Evolutionary conservation across 2,888 invertebrate species (phyloP).

Genomic region (Drosophila conformis): DNA sequence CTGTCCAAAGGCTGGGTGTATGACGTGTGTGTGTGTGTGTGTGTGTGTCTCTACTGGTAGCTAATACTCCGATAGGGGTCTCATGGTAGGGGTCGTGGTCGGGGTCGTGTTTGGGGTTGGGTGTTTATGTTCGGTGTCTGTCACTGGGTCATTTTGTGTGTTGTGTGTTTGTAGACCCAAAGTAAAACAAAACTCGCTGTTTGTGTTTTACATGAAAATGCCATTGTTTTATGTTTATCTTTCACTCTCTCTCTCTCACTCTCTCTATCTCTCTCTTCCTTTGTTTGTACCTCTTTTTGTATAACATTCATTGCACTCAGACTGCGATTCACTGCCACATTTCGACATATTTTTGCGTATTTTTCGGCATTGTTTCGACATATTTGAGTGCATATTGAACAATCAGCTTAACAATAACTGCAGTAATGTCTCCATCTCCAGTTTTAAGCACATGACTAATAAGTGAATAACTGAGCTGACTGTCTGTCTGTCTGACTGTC

Average conservation of each 20-base stretch:
- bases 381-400: conserved; percentile 19
- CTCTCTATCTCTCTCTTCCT: background rate
- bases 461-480: conserved; percentile 24
- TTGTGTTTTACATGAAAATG: conserved; percentile 53
- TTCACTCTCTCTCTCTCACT: background rate
- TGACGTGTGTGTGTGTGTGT: conserved; percentile 3
- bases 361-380: conserved; percentile 33
- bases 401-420: conserved; percentile 14
- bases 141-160: conserved; percentile 59
- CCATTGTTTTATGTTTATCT: conserved; percentile 45
- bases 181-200: conserved; percentile 36
- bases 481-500: background rate
- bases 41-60: conserved; percentile 1
- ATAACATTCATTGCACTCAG: conserved; percentile 28
- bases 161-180: conserved; percentile 29
- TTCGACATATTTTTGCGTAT: conserved; percentile 45
- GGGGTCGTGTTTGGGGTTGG: background rate
- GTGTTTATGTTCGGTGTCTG: conserved; percentile 15
- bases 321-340: conserved; percentile 37
- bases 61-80: conserved; percentile 3
- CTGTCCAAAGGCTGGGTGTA: conserved; percentile 26
- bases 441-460: conserved; percentile 61
- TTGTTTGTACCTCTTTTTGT: conserved; percentile 27
- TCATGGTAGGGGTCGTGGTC: conserved; percentile 14
- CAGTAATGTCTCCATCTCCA: conserved; percentile 58